A percentile compares a stretch with the other conserved stretches of the same genome.
Conservation (phyloP, 2,797 vertebrate species). For the Chrosomus eos region DNA sequence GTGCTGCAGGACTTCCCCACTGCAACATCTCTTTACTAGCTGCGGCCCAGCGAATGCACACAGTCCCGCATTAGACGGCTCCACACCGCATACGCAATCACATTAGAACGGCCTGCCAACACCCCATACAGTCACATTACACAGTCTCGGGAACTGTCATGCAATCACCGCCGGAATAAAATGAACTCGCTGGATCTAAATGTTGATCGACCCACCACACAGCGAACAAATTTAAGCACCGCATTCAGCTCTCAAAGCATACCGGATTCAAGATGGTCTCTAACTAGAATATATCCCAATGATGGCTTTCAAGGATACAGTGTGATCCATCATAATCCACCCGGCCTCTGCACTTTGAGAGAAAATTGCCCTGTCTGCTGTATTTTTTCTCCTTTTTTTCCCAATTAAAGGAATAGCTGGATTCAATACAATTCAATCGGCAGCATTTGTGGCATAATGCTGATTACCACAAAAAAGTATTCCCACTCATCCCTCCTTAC, state of each 20-base stretch:
- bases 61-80: constrained; percentile 30
- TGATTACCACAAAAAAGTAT: background rate
- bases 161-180: constrained; percentile 45
- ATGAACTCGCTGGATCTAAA: constrained; percentile 52
- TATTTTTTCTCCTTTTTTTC: background rate
- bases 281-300: constrained; percentile 34
- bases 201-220: constrained; percentile 40
- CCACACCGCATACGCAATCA: constrained; percentile 52
- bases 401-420: background rate
- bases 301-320: constrained; percentile 27
- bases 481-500: background rate
- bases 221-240: constrained; percentile 23
- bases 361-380: constrained; percentile 6
- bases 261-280: constrained; percentile 23
- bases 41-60: constrained; percentile 70
- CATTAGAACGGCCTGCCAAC: constrained; percentile 62
- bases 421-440: background rate
- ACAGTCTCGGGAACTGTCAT: constrained; percentile 45
- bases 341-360: constrained; percentile 18
- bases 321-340: constrained; percentile 43
- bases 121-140: constrained; percentile 62
- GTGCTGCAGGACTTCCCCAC: constrained; percentile 75
- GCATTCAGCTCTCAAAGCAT: constrained; percentile 22
- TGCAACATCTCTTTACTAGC: constrained; percentile 75
- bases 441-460: background rate